phyloP scores from a whole-genome alignment of 2,797 vertebrate genomes.

The Etheostoma perlongum region DNA sequence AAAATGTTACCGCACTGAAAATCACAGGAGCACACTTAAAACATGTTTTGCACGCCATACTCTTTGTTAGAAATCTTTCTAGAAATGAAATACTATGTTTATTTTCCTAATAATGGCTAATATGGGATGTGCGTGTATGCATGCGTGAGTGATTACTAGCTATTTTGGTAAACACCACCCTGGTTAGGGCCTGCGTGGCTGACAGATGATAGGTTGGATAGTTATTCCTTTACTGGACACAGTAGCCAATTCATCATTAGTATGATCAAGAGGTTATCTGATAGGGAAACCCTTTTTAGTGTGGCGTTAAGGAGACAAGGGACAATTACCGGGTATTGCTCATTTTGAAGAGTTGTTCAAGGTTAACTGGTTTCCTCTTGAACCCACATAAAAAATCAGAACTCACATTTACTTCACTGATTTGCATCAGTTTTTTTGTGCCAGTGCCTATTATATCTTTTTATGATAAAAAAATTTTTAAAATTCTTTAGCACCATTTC shows the following conservation, averaged over 20 bases:
- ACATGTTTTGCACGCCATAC: background rate
- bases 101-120: no score
- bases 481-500: slow-evolving; percentile 21
- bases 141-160: slow-evolving; percentile 15
- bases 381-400: slow-evolving; percentile 19
- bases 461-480: slow-evolving; percentile 1
- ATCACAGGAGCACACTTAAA: background rate
- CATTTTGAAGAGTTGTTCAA: slow-evolving; percentile 36
- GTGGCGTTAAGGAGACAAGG: slow-evolving; percentile 31
- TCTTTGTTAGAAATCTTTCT: no score
- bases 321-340: slow-evolving; percentile 45
- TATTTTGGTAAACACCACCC: slow-evolving; percentile 74
- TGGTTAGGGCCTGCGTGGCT: slow-evolving; percentile 61
- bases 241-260: slow-evolving; percentile 70
- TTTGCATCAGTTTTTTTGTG: slow-evolving; percentile 21
- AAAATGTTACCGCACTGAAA: background rate
- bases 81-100: background rate
- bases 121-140: background rate
- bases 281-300: slow-evolving; percentile 52
- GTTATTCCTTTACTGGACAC: slow-evolving; percentile 77
- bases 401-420: slow-evolving; percentile 18
- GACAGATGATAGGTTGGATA: slow-evolving; percentile 57
- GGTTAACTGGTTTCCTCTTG: slow-evolving; percentile 30
- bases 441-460: slow-evolving; percentile 12
- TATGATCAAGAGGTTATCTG: slow-evolving; percentile 74